A percentile compares a stretch with the other conserved stretches of the same genome.
These are phyloP conservation scores for Dipus sagitta DNA, from an alignment of 2,797 vertebrate genomes.

Conservation along the genomic window DNA sequence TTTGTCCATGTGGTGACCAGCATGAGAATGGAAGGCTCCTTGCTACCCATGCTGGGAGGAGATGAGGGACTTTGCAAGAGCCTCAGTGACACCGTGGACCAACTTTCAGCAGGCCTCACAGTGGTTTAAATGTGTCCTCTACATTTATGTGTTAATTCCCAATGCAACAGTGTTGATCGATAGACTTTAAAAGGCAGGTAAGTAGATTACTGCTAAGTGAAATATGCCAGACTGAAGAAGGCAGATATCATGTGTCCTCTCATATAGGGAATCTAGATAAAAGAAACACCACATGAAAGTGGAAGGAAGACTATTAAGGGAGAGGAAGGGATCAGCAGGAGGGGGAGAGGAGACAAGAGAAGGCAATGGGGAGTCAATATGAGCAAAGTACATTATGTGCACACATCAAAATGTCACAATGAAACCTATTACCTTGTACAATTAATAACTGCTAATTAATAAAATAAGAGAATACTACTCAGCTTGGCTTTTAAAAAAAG, in stretches of 20 bases:
- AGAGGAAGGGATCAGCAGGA: background rate
- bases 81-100: rapidly evolving
- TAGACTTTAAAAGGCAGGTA: background rate
- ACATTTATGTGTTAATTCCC: background rate
- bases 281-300: too few relatives aligned
- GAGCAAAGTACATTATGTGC: too few relatives aligned
- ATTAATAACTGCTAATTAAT: background rate
- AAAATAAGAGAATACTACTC: background rate
- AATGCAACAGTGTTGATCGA: background rate
- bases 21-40: background rate
- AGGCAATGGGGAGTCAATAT: too few relatives aligned
- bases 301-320: too few relatives aligned
- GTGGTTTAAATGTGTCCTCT: background rate
- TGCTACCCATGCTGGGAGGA: background rate
- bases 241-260: background rate
- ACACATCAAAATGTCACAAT: too few relatives aligned
- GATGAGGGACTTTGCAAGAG: background rate
- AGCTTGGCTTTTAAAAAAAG: background rate
- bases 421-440: too few relatives aligned
- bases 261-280: background rate
- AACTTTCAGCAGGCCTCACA: background rate
- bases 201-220: background rate
- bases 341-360: background rate
- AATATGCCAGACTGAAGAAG: background rate
- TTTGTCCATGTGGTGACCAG: background rate